Evolutionary conservation across 1,140 invertebrate species (phyloP).

Genomic region (Procambarus virginalis): DNA sequence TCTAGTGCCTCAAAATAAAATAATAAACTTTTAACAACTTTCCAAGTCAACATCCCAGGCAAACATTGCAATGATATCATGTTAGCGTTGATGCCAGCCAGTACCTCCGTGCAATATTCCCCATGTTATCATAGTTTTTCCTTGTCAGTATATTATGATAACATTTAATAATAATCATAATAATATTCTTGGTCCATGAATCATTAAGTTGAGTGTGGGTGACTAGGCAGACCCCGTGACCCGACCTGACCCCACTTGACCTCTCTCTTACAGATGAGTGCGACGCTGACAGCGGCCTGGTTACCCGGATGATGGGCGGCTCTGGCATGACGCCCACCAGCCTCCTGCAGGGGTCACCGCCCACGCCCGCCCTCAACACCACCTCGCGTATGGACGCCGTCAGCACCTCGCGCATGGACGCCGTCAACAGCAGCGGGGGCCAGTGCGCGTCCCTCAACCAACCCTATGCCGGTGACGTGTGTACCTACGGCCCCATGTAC

Average conservation of each 20-base stretch:
- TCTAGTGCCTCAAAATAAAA: too few species aligned
- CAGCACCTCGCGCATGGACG: not conserved
- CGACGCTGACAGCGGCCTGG: constrained; percentile 43
- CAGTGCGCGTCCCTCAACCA: constrained; percentile 57
- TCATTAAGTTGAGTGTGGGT: too few species aligned
- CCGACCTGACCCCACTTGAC: constrained; percentile 17
- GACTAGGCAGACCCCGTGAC: not conserved
- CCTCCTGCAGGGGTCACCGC: not conserved
- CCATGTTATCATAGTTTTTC: too few species aligned
- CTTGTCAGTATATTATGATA: too few species aligned
- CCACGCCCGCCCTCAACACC: not conserved
- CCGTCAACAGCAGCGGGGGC: not conserved
- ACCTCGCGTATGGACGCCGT: not conserved
- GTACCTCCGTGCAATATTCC: too few species aligned
- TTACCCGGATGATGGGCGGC: constrained; percentile 55
- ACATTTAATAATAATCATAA: too few species aligned
- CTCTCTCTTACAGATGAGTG: constrained; percentile 40
- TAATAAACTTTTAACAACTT: too few species aligned
- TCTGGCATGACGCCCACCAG: constrained; percentile 29
- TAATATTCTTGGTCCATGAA: too few species aligned
- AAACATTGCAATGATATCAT: too few species aligned
- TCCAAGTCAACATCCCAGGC: too few species aligned
- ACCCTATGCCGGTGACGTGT: constrained; percentile 62
- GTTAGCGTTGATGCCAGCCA: too few species aligned
- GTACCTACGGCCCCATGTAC: constrained; percentile 59